Percentiles rank a stretch among this genome's conserved stretches.
Conservation (phyloP, 2,113 vertebrate genomes). For the Podarcis raffonei region DNA sequence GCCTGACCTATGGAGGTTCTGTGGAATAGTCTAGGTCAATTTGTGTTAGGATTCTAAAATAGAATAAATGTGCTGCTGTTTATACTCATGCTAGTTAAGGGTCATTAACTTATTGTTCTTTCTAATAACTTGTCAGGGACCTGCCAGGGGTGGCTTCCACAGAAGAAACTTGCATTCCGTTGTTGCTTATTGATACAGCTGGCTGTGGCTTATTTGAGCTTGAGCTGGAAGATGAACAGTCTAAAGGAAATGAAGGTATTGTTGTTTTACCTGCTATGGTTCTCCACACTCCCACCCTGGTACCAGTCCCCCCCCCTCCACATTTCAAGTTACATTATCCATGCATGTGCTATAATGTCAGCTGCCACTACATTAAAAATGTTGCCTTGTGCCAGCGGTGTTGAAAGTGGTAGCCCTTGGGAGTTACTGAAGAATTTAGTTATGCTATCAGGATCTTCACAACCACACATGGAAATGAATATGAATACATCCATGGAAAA, state of each 20-base stretch:
- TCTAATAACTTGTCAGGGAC: conserved; percentile 77
- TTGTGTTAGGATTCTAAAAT: neutral
- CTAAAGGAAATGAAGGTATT: conserved; percentile 90
- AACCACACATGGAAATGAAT: neutral
- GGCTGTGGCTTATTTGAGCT: conserved; percentile 91
- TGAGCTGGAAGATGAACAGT: conserved; percentile 88
- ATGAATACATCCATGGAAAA: neutral
- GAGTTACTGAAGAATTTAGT: neutral
- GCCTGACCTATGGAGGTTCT: neutral
- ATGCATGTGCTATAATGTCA: neutral
- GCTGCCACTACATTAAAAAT: neutral
- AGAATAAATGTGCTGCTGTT: neutral
- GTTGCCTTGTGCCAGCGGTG: neutral
- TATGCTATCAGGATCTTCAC: neutral
- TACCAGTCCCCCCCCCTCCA: neutral
- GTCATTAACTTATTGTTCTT: neutral
- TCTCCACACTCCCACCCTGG: fast-evolving
- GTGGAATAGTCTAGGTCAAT: neutral
- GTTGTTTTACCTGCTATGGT: fast-evolving
- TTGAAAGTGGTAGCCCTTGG: neutral
- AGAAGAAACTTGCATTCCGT: conserved; percentile 84
- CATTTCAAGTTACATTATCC: fast-evolving
- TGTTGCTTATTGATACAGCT: conserved; percentile 92
- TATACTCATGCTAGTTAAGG: fast-evolving
- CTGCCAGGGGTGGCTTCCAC: conserved; percentile 80